A percentile compares a stretch with the other conserved stretches of the same genome.
phyloP scores from a whole-genome alignment of 1,140 invertebrate species.

The Cotesia vestalis region DNA sequence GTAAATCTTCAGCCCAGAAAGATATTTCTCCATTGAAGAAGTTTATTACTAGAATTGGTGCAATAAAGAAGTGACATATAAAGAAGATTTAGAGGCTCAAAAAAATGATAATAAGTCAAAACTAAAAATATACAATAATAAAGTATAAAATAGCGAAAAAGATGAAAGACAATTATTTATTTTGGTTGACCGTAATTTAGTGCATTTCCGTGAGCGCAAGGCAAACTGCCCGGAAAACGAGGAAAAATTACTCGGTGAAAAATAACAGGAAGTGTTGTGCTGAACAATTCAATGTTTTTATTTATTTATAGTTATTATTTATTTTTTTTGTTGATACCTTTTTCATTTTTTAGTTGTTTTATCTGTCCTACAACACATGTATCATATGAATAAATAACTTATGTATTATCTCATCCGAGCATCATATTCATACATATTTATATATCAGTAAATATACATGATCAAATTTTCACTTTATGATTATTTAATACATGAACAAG shows the following conservation, averaged over 20 bases:
- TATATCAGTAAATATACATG: neutral
- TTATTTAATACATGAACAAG: no score
- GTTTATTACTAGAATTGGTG: no score
- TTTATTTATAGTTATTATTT: constrained; percentile 13
- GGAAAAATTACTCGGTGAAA: constrained; percentile 59
- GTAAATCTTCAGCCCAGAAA: no score
- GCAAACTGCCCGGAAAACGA: constrained; percentile 62
- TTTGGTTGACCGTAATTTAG: constrained; percentile 54
- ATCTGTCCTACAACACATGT: constrained; percentile 12
- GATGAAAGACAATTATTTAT: constrained; percentile 59
- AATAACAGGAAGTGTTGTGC: constrained; percentile 49
- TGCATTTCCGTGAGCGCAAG: constrained; percentile 47
- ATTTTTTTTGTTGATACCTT: neutral
- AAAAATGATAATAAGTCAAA: constrained; percentile 36
- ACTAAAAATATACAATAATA: constrained; percentile 26
- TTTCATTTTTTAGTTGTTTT: no score
- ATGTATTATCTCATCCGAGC: constrained; percentile 8
- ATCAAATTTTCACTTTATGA: neutral
- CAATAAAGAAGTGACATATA: neutral
- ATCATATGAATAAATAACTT: constrained; percentile 21
- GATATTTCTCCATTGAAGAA: no score
- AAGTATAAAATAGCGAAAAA: constrained; percentile 49
- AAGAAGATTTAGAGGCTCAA: no score
- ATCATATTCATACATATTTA: constrained; percentile 2
- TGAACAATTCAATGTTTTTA: constrained; percentile 32